Conservation (phyloP, 2,888 invertebrate genomes). For the Amphipyra tragopoginis region DNA sequence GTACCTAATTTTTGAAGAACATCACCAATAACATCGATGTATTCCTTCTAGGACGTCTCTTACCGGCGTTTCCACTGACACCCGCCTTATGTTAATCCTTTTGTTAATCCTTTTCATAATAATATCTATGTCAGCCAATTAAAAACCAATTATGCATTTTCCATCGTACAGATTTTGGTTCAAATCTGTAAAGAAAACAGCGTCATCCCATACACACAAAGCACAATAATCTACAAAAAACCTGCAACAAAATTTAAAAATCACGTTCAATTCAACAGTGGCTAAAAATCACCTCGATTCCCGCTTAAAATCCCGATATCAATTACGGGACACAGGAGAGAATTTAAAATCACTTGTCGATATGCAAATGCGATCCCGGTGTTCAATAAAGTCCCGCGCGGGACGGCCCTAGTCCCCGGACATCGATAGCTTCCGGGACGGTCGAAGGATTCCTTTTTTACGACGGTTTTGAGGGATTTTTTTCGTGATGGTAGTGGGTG, state of each 20-base stretch:
- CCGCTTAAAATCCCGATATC: constrained; percentile 63
- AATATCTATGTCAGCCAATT: too few species aligned
- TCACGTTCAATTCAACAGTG: constrained; percentile 17
- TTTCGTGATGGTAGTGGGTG: constrained; percentile 58
- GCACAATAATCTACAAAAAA: constrained; percentile 14
- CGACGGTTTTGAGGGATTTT: constrained; percentile 63
- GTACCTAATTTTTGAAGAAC: too few species aligned
- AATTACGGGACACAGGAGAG: constrained; percentile 71
- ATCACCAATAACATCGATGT: too few species aligned
- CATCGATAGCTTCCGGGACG: constrained; percentile 83
- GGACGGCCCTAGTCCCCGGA: constrained; percentile 66
- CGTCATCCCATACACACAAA: background rate
- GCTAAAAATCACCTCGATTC: constrained; percentile 48
- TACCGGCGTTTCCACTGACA: too few species aligned
- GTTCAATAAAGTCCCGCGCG: constrained; percentile 68
- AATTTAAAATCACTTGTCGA: constrained; percentile 76
- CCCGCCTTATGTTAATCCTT: too few species aligned
- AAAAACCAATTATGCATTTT: too few species aligned
- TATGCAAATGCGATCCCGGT: constrained; percentile 83
- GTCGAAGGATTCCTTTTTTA: constrained; percentile 74
- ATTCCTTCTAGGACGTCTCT: too few species aligned
- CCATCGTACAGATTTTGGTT: too few species aligned
- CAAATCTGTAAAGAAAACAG: background rate
- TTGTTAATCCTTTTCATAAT: too few species aligned
- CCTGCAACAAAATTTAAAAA: constrained; percentile 38